phyloP scores from a whole-genome alignment of 2,113 vertebrate genomes.

The Myodes glareolus region DNA sequence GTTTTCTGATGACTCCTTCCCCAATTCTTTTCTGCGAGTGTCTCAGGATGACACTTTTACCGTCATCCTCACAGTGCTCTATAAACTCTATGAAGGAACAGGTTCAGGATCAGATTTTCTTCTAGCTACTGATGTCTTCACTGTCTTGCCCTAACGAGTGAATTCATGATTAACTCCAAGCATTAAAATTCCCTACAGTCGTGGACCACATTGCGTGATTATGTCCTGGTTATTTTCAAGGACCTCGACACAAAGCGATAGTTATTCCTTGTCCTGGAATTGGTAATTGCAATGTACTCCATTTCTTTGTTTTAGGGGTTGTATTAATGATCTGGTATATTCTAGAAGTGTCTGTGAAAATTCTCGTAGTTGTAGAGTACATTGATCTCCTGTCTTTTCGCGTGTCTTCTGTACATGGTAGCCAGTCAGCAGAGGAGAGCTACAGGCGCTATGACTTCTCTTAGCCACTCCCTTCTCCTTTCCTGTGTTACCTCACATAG shows the following conservation, averaged over 20 bases:
- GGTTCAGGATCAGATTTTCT: background rate
- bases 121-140: background rate
- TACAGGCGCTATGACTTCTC: background rate
- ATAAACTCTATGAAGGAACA: background rate
- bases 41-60: background rate
- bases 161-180: background rate
- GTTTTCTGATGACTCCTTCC: background rate
- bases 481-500: background rate
- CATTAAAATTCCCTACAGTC: background rate
- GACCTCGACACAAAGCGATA: background rate
- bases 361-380: background rate
- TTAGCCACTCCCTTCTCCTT: background rate
- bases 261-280: background rate
- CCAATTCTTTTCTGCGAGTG: background rate
- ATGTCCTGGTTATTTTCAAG: constrained; percentile 1
- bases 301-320: constrained; percentile 6
- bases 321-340: background rate
- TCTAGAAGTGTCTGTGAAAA: background rate
- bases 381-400: background rate
- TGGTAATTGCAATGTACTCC: background rate
- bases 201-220: background rate
- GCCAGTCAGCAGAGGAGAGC: background rate
- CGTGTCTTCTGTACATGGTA: background rate
- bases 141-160: background rate
- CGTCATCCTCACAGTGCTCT: background rate